These are phyloP conservation scores for Thereva unica DNA, from an alignment of 2,888 invertebrate genomes.

Conservation along the genomic window DNA sequence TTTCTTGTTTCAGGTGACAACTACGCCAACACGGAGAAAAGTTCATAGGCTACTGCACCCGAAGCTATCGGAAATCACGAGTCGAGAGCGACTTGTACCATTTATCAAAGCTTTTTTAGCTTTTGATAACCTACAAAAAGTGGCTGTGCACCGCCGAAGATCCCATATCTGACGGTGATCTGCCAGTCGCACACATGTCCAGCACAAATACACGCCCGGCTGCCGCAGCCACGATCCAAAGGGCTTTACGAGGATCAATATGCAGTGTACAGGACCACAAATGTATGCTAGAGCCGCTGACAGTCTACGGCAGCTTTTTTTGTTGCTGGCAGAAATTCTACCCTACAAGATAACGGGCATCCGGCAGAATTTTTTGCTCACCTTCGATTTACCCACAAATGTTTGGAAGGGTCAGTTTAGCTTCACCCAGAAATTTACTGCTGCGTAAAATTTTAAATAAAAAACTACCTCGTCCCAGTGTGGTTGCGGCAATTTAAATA, in stretches of 20 bases:
- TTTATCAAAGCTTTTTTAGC: too few relatives aligned
- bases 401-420: constrained; percentile 30
- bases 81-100: too few relatives aligned
- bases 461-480: constrained; percentile 1
- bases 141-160: neutral
- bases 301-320: neutral
- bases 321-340: too few relatives aligned
- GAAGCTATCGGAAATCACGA: too few relatives aligned
- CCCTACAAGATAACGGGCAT: neutral
- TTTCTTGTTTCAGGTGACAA: too few relatives aligned
- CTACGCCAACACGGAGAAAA: too few relatives aligned
- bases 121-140: too few relatives aligned
- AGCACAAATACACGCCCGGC: too few relatives aligned
- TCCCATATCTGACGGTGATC: neutral
- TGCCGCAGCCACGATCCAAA: neutral
- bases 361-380: neutral
- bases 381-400: constrained; percentile 3
- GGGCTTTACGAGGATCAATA: neutral
- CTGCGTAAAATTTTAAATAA: constrained; percentile 11
- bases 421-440: constrained; percentile 22
- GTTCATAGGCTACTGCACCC: too few relatives aligned
- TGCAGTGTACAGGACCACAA: neutral
- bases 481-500: neutral
- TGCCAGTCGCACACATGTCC: neutral
- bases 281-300: too few relatives aligned